Evolutionary conservation across 2,113 vertebrate genomes (phyloP).

Genomic region (Lonchura striata): DNA sequence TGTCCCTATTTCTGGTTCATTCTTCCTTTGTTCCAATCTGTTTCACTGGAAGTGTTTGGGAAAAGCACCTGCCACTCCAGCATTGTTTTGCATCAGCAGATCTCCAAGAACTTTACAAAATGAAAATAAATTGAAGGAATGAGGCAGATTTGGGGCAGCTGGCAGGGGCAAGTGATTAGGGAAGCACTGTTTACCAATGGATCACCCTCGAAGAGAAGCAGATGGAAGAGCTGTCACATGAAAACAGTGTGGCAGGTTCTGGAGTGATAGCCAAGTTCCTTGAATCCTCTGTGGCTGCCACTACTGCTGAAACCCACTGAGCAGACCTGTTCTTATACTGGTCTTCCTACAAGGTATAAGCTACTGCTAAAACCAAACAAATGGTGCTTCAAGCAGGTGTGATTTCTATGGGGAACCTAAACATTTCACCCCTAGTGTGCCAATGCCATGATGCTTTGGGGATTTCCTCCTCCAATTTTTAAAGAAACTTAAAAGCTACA

Average conservation of each 20-base stretch:
- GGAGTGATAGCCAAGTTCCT: background rate
- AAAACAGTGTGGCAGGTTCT: background rate
- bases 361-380: background rate
- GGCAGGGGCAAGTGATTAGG: background rate
- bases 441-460: background rate
- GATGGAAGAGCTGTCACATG: background rate
- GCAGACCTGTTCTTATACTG: background rate
- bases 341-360: background rate
- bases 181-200: background rate
- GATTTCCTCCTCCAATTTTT: background rate
- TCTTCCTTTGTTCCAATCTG: background rate
- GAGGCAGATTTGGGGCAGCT: background rate
- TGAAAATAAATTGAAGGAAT: background rate
- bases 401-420: background rate
- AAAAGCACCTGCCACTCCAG: background rate
- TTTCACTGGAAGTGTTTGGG: background rate
- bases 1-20: background rate
- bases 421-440: background rate
- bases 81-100: background rate
- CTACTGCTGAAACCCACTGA: fast-evolving
- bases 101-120: background rate
- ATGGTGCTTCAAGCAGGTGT: background rate
- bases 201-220: background rate
- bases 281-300: background rate
- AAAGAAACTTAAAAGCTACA: background rate